Percentiles rank a stretch among this genome's conserved stretches.
Evolutionary conservation across 1,140 invertebrate species (phyloP).

Genomic region (Zelostemma sp.): DNA sequence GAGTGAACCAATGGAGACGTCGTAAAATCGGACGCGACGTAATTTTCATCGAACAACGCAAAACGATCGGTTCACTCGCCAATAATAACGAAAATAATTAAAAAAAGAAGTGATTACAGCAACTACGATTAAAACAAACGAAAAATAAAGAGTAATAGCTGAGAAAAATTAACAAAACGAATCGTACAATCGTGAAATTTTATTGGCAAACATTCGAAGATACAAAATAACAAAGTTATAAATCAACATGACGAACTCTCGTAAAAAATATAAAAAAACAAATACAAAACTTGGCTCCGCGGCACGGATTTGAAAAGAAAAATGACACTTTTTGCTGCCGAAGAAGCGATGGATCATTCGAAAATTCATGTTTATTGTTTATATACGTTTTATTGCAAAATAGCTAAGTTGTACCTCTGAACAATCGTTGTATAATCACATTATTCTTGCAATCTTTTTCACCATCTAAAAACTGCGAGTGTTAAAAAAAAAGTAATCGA

Average conservation of each 20-base stretch:
- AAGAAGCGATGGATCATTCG: background rate
- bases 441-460: constrained; percentile 9
- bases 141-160: constrained; percentile 21
- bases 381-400: constrained; percentile 42
- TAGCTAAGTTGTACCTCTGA: constrained; percentile 31
- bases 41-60: background rate
- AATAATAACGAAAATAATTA: background rate
- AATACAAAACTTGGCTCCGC: constrained; percentile 6
- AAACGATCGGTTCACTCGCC: background rate
- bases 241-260: constrained; percentile 12
- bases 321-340: constrained; percentile 9
- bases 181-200: constrained; percentile 21
- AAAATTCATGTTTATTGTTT: constrained; percentile 17
- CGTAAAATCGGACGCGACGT: too few species aligned
- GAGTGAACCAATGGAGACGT: constrained; percentile 21
- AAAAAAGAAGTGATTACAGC: background rate
- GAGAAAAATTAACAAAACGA: constrained; percentile 8
- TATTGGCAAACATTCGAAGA: constrained; percentile 22
- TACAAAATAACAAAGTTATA: constrained; percentile 32
- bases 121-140: constrained; percentile 10
- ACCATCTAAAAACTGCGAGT: background rate
- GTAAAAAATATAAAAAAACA: background rate
- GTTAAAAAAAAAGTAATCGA: constrained; percentile 21
- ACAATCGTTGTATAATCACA: constrained; percentile 18
- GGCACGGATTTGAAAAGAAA: constrained; percentile 2